phyloP scores from a whole-genome alignment of 2,797 vertebrate species.

The Chaenodraco wilsoni region DNA sequence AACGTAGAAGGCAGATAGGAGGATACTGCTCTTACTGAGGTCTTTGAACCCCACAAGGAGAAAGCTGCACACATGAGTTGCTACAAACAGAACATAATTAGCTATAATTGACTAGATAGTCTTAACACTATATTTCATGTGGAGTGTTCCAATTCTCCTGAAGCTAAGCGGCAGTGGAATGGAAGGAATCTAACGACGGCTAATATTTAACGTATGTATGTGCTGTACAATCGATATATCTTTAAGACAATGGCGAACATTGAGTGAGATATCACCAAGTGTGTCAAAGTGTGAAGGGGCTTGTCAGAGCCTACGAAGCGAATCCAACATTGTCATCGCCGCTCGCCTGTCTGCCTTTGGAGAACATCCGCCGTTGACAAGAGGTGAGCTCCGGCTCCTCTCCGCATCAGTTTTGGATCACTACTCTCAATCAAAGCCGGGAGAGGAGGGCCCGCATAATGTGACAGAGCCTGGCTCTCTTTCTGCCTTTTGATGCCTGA shows the following conservation, averaged over 20 bases:
- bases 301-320: constrained; percentile 80
- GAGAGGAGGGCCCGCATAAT: constrained; percentile 79
- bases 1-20: constrained; percentile 14
- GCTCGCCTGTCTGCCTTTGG: constrained; percentile 77
- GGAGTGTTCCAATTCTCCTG: background rate
- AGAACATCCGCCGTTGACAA: constrained; percentile 81
- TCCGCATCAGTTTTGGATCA: constrained; percentile 86
- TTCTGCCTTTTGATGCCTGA: constrained; percentile 71
- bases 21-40: constrained; percentile 12
- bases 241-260: constrained; percentile 66
- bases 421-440: constrained; percentile 86
- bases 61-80: constrained; percentile 23
- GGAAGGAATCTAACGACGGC: background rate
- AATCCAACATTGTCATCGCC: constrained; percentile 83
- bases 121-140: background rate
- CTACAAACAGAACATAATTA: constrained; percentile 39
- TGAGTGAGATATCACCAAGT: constrained; percentile 78
- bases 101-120: constrained; percentile 28
- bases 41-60: constrained; percentile 20
- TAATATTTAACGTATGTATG: constrained; percentile 10
- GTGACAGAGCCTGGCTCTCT: constrained; percentile 82
- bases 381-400: constrained; percentile 77
- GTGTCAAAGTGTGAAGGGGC: constrained; percentile 71
- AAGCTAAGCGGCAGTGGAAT: constrained; percentile 8
- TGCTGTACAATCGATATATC: constrained; percentile 33